Conservation (phyloP, 1,140 invertebrate species). For the Hypsibius dujardini region DNA sequence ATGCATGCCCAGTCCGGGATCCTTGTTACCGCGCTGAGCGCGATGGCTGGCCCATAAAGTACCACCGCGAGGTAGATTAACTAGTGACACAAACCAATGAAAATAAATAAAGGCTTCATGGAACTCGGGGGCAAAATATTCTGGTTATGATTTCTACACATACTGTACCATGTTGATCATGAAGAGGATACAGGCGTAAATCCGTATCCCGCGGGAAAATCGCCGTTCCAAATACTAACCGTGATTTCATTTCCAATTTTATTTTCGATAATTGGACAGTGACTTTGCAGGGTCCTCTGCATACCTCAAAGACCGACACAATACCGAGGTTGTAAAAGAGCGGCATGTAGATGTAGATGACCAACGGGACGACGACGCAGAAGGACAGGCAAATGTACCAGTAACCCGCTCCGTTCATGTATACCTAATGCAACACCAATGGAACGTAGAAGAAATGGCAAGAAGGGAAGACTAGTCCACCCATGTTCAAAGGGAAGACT, state of each 20-base stretch:
- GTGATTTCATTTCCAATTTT: constrained; percentile 26
- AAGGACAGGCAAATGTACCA: constrained; percentile 55
- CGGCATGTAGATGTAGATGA: constrained; percentile 65
- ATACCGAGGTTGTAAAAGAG: constrained; percentile 68
- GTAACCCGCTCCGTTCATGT: constrained; percentile 49
- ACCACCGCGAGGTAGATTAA: constrained; percentile 77
- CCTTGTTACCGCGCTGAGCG: constrained; percentile 47
- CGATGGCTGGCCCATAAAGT: constrained; percentile 76
- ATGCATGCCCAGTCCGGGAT: constrained; percentile 50
- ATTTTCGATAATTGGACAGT: constrained; percentile 12
- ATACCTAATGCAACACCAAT: constrained; percentile 21
- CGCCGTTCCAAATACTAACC: constrained; percentile 61
- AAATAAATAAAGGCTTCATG: constrained; percentile 18
- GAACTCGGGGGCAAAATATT: constrained; percentile 26
- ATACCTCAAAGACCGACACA: constrained; percentile 71
- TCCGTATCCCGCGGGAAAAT: constrained; percentile 48
- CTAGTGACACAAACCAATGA: constrained; percentile 35
- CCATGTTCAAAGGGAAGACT: too few species aligned
- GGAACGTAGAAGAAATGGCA: background rate
- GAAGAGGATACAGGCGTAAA: constrained; percentile 52
- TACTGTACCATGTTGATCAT: constrained; percentile 52
- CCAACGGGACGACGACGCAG: constrained; percentile 55
- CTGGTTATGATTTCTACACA: background rate
- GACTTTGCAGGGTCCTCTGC: constrained; percentile 21
- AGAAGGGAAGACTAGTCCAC: background rate